Percentiles rank a stretch among this genome's conserved stretches.
These are phyloP conservation scores for Saturnia pavonia DNA, from an alignment of 2,888 invertebrate species.

Conservation along the genomic window DNA sequence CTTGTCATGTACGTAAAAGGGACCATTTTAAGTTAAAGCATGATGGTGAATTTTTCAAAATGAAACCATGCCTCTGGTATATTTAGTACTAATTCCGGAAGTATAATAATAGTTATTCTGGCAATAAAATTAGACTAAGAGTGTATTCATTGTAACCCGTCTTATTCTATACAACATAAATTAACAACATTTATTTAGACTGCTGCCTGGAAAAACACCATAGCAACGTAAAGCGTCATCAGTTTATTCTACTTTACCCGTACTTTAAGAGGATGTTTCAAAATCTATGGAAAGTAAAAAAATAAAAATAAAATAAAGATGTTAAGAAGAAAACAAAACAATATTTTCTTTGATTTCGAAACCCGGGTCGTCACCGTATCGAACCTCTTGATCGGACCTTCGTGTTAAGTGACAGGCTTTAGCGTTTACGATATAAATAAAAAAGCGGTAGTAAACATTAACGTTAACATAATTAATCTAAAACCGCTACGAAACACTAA, in stretches of 20 bases:
- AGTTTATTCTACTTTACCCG: not conserved
- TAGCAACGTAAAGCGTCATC: not conserved
- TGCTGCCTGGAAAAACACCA: not conserved
- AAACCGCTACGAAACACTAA: no score
- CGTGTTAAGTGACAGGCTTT: not conserved
- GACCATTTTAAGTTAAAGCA: no score
- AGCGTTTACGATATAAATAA: not conserved
- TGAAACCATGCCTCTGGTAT: no score
- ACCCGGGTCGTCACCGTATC: slow-evolving; percentile 42
- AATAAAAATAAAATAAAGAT: slow-evolving; percentile 30
- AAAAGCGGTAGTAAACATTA: no score
- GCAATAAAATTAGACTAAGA: no score
- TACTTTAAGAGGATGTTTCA: not conserved
- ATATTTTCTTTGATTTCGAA: slow-evolving; percentile 53
- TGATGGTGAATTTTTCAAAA: no score
- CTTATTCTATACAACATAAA: no score
- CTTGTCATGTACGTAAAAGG: no score
- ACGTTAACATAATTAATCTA: no score
- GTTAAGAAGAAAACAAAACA: slow-evolving; percentile 42
- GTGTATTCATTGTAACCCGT: no score
- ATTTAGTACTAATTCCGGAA: no score
- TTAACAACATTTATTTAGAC: not conserved
- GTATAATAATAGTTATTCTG: no score
- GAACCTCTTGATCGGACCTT: slow-evolving; percentile 21
- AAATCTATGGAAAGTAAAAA: slow-evolving; percentile 20